Percentiles rank a stretch among this genome's conserved stretches.
Conservation (phyloP, 2,113 vertebrate genomes). For the Cromileptes altivelis region DNA sequence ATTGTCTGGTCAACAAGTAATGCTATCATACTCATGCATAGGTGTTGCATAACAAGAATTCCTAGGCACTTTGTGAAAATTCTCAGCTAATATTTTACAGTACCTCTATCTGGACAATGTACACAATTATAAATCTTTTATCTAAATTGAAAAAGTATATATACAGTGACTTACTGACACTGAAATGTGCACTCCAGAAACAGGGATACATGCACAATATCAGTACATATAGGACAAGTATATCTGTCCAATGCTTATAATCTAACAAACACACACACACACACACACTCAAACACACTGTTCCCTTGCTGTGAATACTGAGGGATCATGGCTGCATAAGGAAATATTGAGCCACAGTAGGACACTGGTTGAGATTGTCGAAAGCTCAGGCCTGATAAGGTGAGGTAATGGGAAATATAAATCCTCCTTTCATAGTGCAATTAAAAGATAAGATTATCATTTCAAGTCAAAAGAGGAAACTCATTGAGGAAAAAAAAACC, state of each 20-base stretch:
- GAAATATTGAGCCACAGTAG: constrained; percentile 56
- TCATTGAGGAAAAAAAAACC: background rate
- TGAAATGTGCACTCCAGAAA: constrained; percentile 16
- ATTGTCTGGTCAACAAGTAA: constrained; percentile 65
- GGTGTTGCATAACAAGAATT: constrained; percentile 62
- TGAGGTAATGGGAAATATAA: constrained; percentile 71
- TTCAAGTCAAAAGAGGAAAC: constrained; percentile 71
- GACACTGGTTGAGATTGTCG: constrained; percentile 74
- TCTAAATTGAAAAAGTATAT: constrained; percentile 40
- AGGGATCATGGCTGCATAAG: constrained; percentile 46
- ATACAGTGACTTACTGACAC: constrained; percentile 39
- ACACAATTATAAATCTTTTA: constrained; percentile 63
- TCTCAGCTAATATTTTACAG: constrained; percentile 67
- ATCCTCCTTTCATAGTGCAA: constrained; percentile 80
- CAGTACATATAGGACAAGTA: constrained; percentile 4
- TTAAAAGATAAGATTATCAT: constrained; percentile 64
- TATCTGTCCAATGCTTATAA: constrained; percentile 41
- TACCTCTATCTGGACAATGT: constrained; percentile 66
- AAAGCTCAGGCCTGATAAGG: constrained; percentile 69
- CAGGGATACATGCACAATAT: constrained; percentile 31
- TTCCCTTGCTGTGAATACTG: constrained; percentile 55
- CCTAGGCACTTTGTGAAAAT: constrained; percentile 80
- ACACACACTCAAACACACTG: background rate
- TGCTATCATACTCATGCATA: constrained; percentile 60
- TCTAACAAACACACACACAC: constrained; percentile 7